Evolutionary conservation across 1,140 invertebrate species (phyloP), one percentile per base, ranked within the genome.

Genomic region (Heliconius himera): DNA sequence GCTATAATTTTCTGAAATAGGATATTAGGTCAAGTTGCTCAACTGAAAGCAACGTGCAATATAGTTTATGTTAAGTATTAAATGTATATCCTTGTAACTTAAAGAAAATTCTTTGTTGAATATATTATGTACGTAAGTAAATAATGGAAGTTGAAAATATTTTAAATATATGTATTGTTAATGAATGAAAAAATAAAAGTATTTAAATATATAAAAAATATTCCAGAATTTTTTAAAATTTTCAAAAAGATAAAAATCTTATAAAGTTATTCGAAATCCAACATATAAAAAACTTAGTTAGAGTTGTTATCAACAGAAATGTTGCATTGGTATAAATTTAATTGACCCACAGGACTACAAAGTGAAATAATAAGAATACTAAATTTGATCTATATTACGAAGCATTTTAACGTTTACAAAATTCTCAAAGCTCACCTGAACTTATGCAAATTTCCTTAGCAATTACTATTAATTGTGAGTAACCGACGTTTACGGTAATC

Each of bases 381-480:
- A 33, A 6, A 60, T 20, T 56, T 2, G 0, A 60, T 60, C 56
- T 22, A 3, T 3, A 26, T 60, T 60, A 60, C 38, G 33, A 13
- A 71, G 26, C 16, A 71, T 71, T 33, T 71, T 1, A 18, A 38
- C 33, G 70, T 5, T 71, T 36, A 20, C 33, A 18, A 36, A 71
- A 8, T 26, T 22, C 41, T 46, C 41, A 1, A 51, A 66, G 22
- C 60, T 16, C 20, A 56, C 60, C 26, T 66, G 3, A 5, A 66
- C 60, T n/a, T 8, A 29, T 26, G 13, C 26, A 66, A 26, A 66
- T 66, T 46, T 70, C 13, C 13, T 20, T 41, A 13, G 60, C 56
- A 54, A 76, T 80, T 76, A 56, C 70, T 71, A 77, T 80, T 76
- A 76, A 80, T 80, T 76, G 71, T 80, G 29, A 29, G n/a, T 77